Conservation (phyloP, 2,888 invertebrate species). For the Chesias legatella region DNA sequence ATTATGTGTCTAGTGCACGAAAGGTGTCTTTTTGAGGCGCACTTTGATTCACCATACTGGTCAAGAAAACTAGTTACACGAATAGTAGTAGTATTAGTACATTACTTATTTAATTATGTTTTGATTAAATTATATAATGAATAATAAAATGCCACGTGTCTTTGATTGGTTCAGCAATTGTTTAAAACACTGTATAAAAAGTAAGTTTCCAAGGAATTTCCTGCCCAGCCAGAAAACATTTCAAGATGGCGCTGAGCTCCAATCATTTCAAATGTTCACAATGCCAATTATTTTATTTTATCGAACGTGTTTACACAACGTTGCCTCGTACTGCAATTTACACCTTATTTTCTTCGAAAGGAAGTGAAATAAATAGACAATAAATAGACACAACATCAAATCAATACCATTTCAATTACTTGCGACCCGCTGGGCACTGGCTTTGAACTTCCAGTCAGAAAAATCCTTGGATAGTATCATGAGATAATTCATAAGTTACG, state of each 20-base stretch:
- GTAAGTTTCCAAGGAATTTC: too few relatives aligned
- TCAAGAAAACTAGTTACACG: too few relatives aligned
- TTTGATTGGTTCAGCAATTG: too few relatives aligned
- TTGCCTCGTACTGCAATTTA: constrained; percentile 13
- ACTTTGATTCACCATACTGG: too few relatives aligned
- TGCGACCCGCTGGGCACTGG: constrained; percentile 24
- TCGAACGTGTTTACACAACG: constrained; percentile 8
- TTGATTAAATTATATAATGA: neutral
- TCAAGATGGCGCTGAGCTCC: too few relatives aligned
- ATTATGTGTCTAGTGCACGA: too few relatives aligned
- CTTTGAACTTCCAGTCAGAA: constrained; percentile 25
- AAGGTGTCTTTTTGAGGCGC: too few relatives aligned
- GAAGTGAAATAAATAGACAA: constrained; percentile 13
- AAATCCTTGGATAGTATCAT: constrained; percentile 1
- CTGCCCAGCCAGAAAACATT: too few relatives aligned
- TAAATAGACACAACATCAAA: too few relatives aligned
- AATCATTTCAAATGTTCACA: too few relatives aligned
- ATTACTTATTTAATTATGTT: neutral
- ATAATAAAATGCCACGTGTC: neutral
- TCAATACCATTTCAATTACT: constrained; percentile 31
- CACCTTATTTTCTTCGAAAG: constrained; percentile 3
- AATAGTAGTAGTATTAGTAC: constrained; percentile 1
- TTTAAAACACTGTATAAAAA: too few relatives aligned
- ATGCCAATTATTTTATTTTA: constrained; percentile 11
- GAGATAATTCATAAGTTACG: too few relatives aligned